These are phyloP conservation scores for Microplitis mediator DNA, from an alignment of 1,140 invertebrate species.

Conservation along the genomic window DNA sequence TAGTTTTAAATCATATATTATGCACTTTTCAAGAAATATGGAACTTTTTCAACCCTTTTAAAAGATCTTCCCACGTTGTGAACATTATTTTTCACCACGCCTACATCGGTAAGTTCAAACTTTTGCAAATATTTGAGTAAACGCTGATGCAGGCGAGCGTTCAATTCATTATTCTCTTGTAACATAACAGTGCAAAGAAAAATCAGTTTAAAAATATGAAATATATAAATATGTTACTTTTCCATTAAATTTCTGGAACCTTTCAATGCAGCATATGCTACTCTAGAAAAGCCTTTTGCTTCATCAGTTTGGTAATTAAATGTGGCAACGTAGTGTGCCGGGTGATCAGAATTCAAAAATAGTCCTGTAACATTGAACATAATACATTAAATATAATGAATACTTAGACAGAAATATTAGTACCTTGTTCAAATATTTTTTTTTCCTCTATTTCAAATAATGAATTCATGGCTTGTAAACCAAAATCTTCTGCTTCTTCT, in stretches of 20 bases:
- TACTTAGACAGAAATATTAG: not conserved
- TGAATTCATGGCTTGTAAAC: constrained; percentile 70
- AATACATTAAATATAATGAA: not conserved
- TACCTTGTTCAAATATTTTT: constrained; percentile 63
- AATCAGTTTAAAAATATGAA: not conserved
- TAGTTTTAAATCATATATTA: too few relatives aligned
- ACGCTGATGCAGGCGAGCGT: too few relatives aligned
- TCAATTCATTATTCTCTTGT: too few relatives aligned
- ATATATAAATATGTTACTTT: constrained; percentile 32
- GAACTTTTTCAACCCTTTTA: too few relatives aligned
- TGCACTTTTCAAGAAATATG: too few relatives aligned
- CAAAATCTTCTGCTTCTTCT: constrained; percentile 69
- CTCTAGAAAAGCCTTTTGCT: constrained; percentile 68
- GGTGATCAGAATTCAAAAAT: constrained; percentile 63
- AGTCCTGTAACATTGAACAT: constrained; percentile 14
- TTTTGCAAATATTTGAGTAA: too few relatives aligned
- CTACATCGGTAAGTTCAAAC: too few relatives aligned
- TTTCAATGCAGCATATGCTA: constrained; percentile 73
- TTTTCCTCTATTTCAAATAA: constrained; percentile 72
- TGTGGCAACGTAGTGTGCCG: constrained; percentile 74
- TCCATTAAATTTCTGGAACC: constrained; percentile 50
- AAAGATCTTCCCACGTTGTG: too few relatives aligned
- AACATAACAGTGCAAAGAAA: too few relatives aligned
- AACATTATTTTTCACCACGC: too few relatives aligned
- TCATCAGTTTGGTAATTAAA: constrained; percentile 74